Evolutionary conservation across 2,888 invertebrate species (phyloP), one percentile per base, ranked within the genome.

Genomic region (Stomorhina lunata): DNA sequence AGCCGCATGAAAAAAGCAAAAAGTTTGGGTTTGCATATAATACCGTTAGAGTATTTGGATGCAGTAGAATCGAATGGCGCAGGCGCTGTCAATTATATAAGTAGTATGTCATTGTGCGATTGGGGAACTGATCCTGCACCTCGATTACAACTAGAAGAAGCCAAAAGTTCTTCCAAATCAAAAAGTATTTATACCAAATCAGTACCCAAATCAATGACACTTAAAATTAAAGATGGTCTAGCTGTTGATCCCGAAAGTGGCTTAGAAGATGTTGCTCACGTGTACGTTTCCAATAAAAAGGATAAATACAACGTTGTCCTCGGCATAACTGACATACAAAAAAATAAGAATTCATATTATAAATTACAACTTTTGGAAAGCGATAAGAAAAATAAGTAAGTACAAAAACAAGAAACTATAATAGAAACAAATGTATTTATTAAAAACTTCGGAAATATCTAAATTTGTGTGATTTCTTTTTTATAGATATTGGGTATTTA

Each of bases 221-320:
- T 96, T 80, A 94, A 93, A 77, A 91, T 97, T 17, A 97, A 97
- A 90, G 92, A 94, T 71, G 99, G 98, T 0, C 94, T 95, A 0
- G 97, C 96, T 1, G 98, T 99, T 0, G 99, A 99, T 92, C 98
- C 98, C 0, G 97, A 96, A 40, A 97, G 97, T 20, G 95, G 94
- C 0, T 90, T 98, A 9, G 95, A 94, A 76, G 94, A 96, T 86
- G 90, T 75, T 45, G 81, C 85, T 5, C 85, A 98, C 91, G 96
- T 98, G 25, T 95, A 95, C 89, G 92, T 92, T 68, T 90, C 92
- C 81, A 88, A 88, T 0, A 65, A 66, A 17, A 89, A 92, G 0
- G 92, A 93, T 34, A 93, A 92, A 27, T 98, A 94, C 90, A 95
- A 94, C n/a, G 95, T 93, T 29, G 95, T 97, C 0, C 93, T 99